Conservation (phyloP, 2,797 vertebrate genomes). For the Oryzias dopingdopingensis region DNA sequence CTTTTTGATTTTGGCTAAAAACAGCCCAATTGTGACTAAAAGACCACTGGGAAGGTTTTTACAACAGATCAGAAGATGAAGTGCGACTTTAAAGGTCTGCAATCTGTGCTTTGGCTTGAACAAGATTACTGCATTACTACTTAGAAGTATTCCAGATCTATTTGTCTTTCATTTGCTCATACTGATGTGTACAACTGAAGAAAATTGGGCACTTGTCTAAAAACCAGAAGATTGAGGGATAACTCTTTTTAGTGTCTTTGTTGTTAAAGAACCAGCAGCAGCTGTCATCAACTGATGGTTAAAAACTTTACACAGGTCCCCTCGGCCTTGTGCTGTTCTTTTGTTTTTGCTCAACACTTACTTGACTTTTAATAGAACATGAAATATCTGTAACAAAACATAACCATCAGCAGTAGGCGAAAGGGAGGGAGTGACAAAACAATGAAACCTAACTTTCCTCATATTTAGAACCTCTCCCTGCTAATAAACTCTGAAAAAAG, state of each 20-base stretch:
- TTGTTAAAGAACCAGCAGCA: slow-evolving; percentile 38
- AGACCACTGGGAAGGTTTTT: no score
- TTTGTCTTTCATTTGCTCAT: slow-evolving; percentile 62
- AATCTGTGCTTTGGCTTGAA: no score
- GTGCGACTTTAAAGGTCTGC: no score
- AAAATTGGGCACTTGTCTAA: slow-evolving; percentile 66
- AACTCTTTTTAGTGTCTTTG: slow-evolving; percentile 28
- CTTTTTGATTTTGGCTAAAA: no score
- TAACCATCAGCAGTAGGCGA: slow-evolving; percentile 31
- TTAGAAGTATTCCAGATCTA: slow-evolving; percentile 32
- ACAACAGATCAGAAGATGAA: no score
- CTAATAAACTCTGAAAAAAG: slow-evolving; percentile 74
- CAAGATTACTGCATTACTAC: no score
- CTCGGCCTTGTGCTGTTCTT: slow-evolving; percentile 27
- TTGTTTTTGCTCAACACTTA: slow-evolving; percentile 45
- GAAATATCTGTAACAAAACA: slow-evolving; percentile 42
- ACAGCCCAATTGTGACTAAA: no score
- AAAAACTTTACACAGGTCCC: slow-evolving; percentile 25
- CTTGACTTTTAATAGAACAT: slow-evolving; percentile 48
- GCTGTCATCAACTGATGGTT: slow-evolving; percentile 27
- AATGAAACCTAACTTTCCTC: slow-evolving; percentile 68
- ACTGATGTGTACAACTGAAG: slow-evolving; percentile 56
- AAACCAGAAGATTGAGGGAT: slow-evolving; percentile 47
- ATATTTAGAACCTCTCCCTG: slow-evolving; percentile 75
- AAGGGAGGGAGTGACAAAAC: slow-evolving; percentile 41